A percentile compares a stretch with the other conserved stretches of the same genome.
These are phyloP conservation scores for Trachythela sp. DNA, from an alignment of 64 coral and sea anemone genomes.

Conservation along the genomic window DNA sequence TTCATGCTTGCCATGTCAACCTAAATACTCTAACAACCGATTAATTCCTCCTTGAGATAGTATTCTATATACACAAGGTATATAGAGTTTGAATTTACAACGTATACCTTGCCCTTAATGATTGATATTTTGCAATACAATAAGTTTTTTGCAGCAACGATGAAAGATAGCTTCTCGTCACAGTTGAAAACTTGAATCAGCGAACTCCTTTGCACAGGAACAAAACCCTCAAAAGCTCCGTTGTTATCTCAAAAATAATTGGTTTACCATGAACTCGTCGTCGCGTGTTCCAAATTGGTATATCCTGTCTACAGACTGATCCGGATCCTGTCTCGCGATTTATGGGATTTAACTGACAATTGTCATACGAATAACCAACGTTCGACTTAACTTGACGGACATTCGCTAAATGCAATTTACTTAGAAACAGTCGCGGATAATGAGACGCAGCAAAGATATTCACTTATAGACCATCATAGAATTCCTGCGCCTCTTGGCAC, in stretches of 20 bases:
- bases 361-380: neutral
- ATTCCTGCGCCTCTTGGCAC: neutral
- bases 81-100: neutral
- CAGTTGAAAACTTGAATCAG: neutral
- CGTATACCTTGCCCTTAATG: neutral
- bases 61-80: neutral
- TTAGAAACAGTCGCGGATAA: neutral
- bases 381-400: no score
- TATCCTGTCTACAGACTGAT: no score
- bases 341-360: neutral
- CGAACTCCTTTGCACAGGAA: neutral
- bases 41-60: neutral
- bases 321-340: neutral
- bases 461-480: neutral
- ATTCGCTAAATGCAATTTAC: neutral
- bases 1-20: neutral
- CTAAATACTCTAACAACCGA: neutral
- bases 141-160: neutral
- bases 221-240: neutral
- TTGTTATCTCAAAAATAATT: neutral
- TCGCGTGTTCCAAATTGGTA: no score
- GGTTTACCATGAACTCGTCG: neutral
- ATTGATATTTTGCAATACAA: neutral
- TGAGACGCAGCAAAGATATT: neutral
- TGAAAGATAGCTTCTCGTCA: neutral